phyloP scores from a whole-genome alignment of 1,140 invertebrate genomes.

The Limonius californicus region DNA sequence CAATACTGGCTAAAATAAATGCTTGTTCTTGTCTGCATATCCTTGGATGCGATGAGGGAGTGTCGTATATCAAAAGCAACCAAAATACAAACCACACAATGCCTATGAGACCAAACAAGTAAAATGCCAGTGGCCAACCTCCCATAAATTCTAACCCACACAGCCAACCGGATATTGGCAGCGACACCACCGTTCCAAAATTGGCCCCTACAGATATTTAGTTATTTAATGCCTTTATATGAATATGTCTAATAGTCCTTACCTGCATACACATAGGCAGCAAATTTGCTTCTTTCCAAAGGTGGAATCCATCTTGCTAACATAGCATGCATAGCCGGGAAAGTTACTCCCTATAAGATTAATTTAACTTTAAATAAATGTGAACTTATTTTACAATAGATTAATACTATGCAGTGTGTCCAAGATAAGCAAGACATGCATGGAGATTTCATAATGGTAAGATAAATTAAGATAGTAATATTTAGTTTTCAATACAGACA shows the following conservation, averaged over 20 bases:
- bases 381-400: too few species aligned
- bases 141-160: constrained; percentile 63
- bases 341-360: constrained; percentile 67
- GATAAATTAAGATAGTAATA: too few species aligned
- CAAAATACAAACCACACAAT: constrained; percentile 78
- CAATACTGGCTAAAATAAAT: constrained; percentile 62
- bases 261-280: constrained; percentile 75
- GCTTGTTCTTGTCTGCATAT: constrained; percentile 68
- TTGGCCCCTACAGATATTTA: constrained; percentile 54
- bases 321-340: constrained; percentile 80
- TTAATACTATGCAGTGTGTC: not conserved
- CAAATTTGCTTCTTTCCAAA: constrained; percentile 74
- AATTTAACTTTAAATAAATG: not conserved
- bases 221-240: not conserved
- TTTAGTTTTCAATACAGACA: too few species aligned
- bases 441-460: too few species aligned
- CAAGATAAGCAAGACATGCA: too few species aligned
- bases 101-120: constrained; percentile 69
- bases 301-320: constrained; percentile 78
- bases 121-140: constrained; percentile 78
- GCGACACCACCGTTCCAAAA: constrained; percentile 72
- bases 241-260: too few species aligned
- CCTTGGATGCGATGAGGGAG: constrained; percentile 72
- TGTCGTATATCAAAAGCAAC: constrained; percentile 68
- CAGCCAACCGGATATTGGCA: constrained; percentile 70